phyloP scores from a whole-genome alignment of 2,113 vertebrate species.

The Clarias gariepinus region DNA sequence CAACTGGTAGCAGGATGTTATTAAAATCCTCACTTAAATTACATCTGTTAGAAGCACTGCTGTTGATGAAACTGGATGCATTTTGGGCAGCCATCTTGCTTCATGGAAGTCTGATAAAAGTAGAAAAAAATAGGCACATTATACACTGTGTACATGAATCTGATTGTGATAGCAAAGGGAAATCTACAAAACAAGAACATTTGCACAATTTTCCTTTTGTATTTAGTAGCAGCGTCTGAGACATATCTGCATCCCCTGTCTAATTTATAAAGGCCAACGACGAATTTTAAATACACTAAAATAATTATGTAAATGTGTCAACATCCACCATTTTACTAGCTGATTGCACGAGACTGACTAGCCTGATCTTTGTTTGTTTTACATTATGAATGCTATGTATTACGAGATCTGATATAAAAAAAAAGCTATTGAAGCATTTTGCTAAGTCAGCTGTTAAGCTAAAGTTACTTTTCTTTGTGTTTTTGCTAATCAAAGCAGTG shows the following conservation, averaged over 20 bases:
- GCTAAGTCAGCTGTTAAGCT: not conserved
- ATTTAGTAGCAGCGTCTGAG: not conserved
- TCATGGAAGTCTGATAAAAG: slow-evolving; percentile 43
- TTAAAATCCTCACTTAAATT: slow-evolving; percentile 87
- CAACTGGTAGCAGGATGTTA: slow-evolving; percentile 86
- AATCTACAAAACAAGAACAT: not conserved
- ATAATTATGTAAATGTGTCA: not conserved
- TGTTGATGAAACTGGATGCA: slow-evolving; percentile 32
- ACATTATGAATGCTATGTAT: not conserved
- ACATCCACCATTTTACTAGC: not conserved
- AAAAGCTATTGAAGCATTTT: not conserved
- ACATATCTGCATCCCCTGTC: not conserved
- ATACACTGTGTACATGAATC: not conserved
- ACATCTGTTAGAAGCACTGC: slow-evolving; percentile 68
- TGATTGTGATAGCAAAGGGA: not conserved
- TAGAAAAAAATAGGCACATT: not conserved
- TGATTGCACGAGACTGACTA: not conserved
- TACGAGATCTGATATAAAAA: not conserved
- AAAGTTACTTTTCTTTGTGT: not conserved
- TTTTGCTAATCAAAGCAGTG: no score
- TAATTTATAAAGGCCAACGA: not conserved
- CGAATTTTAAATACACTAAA: not conserved
- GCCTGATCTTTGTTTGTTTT: not conserved
- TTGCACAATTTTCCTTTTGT: not conserved
- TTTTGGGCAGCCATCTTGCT: slow-evolving; percentile 57